A percentile compares a stretch with the other conserved stretches of the same genome.
Conservation (phyloP, 2,113 vertebrate genomes). For the Sitta europaea region DNA sequence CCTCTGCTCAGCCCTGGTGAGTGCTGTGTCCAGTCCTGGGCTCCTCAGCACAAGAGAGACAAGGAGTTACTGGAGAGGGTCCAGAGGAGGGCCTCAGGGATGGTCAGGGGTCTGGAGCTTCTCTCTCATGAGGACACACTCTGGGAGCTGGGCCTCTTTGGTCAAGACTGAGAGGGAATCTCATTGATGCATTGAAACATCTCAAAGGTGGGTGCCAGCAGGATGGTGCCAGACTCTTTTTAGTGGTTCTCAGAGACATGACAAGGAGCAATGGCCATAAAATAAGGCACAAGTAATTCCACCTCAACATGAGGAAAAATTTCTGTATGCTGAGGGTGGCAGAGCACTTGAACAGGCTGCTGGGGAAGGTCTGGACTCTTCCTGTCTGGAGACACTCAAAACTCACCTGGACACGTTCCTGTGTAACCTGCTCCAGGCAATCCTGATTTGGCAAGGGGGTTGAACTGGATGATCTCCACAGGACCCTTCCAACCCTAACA, state of each 20-base stretch:
- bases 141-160: accelerated
- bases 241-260: accelerated
- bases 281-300: neutral
- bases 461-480: neutral
- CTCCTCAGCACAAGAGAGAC: neutral
- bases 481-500: neutral
- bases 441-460: accelerated
- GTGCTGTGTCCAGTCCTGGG: neutral
- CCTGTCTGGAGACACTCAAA: neutral
- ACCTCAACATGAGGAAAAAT: neutral
- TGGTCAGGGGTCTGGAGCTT: neutral
- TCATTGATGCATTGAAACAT: too few relatives aligned
- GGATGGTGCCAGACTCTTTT: neutral
- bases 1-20: neutral
- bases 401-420: accelerated
- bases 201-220: accelerated
- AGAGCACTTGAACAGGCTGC: neutral
- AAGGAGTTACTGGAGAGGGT: neutral
- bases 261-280: neutral
- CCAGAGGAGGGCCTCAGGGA: neutral
- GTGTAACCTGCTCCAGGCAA: accelerated
- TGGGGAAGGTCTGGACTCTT: accelerated
- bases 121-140: neutral
- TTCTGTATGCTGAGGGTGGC: neutral
- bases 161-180: too few relatives aligned